Base-by-base conservation (phyloP, 2,888 invertebrate species). In the Limnephilus marmoratus region DNA sequence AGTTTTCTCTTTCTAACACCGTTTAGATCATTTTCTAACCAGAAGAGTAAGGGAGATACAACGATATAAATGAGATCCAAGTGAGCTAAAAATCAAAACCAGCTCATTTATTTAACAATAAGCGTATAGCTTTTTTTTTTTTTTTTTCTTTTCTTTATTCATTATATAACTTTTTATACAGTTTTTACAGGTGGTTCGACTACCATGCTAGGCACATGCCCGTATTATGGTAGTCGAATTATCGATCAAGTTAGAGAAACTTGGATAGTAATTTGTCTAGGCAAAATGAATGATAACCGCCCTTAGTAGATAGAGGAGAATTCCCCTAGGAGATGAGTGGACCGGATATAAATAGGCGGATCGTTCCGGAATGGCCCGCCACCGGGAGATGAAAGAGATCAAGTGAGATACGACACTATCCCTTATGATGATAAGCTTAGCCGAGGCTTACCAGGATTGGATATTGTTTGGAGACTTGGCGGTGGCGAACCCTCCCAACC, bases 381-480 rank as follows among this genome's bases (percentile, higher is more conserved):
- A 89, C 88, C 37, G 87, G 82, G 93, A 93, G 91, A 93, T 91
- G 93, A 93, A 91, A 91, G 86, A 93, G 91, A 93, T 93, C 93
- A 93, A 91, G 90, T 83, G 85, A 90, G 92, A 92, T 88, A 89
- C 87, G 87, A 49, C 83, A 83, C 34, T 90, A 37, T 85, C 68
- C 85, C 90, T 81, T 90, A 86, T 92, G 91, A 89, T 89, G 88
- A 92, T 91, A 90, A 85, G 93, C 91, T 91, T 93, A 91, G 88
- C 68, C 18, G 81, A 83, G 90, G 91, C 91, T 93, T 91, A 91
- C 89, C 83, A 83, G 91, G 91, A 91, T 91, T 89, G 91, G 91
- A 91, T 89, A 91, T 89, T 91, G 91, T 90, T 92, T 90, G 92
- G 87, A 90, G 93, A 90, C 90, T 85, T 90, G 31, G 91, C 49